Conservation (phyloP, 2,113 vertebrate genomes). For the sheep (Ovis aries) region DNA sequence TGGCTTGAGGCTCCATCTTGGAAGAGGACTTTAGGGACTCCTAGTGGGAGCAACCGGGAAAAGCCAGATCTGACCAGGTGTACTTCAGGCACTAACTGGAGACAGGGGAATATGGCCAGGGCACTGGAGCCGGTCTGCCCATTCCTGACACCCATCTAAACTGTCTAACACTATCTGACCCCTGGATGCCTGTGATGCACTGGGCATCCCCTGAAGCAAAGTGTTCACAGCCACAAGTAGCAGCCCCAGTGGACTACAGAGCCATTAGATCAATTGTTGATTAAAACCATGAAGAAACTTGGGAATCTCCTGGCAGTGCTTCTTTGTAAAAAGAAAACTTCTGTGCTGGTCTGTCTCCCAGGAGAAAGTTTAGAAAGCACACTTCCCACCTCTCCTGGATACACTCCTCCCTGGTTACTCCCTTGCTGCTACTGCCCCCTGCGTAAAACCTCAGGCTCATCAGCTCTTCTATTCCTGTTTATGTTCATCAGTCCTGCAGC, state of each 20-base stretch:
- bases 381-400: not conserved
- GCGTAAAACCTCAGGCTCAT: not conserved
- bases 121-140: not conserved
- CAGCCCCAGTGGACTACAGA: not conserved
- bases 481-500: not conserved
- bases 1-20: not conserved
- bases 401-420: not conserved
- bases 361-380: not conserved
- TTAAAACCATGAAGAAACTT: not conserved
- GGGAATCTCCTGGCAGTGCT: not conserved
- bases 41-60: not conserved
- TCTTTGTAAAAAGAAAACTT: not conserved
- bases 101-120: not conserved
- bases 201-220: not conserved
- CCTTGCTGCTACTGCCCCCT: too few species aligned
- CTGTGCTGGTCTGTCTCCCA: not conserved
- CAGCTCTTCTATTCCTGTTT: not conserved
- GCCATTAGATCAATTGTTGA: not conserved
- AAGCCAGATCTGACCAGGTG: not conserved
- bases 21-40: not conserved
- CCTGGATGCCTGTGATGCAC: not conserved
- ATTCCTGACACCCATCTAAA: not conserved
- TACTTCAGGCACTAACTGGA: not conserved
- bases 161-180: not conserved
- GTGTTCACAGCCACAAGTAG: too few species aligned